Evolutionary conservation across 2,888 invertebrate species (phyloP).

Genomic region (Pandemis corylana): DNA sequence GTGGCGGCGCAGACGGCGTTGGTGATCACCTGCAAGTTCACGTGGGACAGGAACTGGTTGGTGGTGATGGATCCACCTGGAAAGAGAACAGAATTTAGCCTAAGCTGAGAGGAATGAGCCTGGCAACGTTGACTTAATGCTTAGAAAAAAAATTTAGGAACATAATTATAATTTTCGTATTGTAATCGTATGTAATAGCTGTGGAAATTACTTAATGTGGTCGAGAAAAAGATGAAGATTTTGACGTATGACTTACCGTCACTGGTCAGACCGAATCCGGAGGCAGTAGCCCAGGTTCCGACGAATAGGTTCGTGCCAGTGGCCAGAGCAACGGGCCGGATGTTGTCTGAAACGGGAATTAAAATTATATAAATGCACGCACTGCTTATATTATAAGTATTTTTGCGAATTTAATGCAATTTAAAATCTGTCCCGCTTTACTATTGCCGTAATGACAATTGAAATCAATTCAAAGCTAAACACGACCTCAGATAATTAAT

Average conservation of each 20-base stretch:
- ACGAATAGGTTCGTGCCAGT: slow-evolving; percentile 44
- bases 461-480: no score
- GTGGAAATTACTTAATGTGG: not conserved
- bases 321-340: slow-evolving; percentile 47
- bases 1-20: slow-evolving; percentile 45
- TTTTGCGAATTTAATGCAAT: no score
- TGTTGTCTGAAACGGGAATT: slow-evolving; percentile 35
- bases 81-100: not conserved
- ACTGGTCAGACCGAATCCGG: slow-evolving; percentile 57
- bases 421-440: no score
- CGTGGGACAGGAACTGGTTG: slow-evolving; percentile 58
- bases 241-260: slow-evolving; percentile 51
- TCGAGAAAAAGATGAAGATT: not conserved
- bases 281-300: slow-evolving; percentile 48
- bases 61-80: slow-evolving; percentile 46
- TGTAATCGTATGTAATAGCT: not conserved
- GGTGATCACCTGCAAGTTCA: slow-evolving; percentile 57
- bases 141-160: no score
- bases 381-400: no score
- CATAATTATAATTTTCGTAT: not conserved
- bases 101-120: not conserved
- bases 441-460: no score
- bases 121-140: no score
- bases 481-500: not conserved
- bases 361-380: no score